phyloP scores from a whole-genome alignment of 2,113 vertebrate genomes.

The Aegithalos caudatus region DNA sequence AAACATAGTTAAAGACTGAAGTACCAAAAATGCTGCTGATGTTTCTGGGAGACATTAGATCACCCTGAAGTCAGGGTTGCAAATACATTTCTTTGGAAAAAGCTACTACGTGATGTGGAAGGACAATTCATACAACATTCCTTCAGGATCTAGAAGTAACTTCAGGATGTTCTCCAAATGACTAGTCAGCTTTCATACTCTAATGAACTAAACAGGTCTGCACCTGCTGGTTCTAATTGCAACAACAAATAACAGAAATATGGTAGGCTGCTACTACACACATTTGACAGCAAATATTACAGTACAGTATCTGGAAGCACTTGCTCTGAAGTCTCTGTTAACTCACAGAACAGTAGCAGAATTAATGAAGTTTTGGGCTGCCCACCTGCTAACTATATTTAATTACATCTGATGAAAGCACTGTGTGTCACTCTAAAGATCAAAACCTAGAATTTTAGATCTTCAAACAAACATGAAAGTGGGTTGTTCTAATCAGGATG shows the following conservation, averaged over 20 bases:
- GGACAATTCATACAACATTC: not conserved
- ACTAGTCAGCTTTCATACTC: not conserved
- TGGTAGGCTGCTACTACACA: not conserved
- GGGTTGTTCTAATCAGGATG: slow-evolving; percentile 13
- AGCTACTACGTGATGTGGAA: not conserved
- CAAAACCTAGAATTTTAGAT: slow-evolving; percentile 33
- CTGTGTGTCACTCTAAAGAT: slow-evolving; percentile 28
- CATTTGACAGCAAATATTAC: not conserved
- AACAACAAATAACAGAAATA: not conserved
- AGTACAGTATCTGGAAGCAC: not conserved
- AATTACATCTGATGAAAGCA: slow-evolving; percentile 49
- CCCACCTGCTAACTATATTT: not conserved
- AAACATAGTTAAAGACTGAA: not conserved
- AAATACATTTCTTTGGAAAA: not conserved
- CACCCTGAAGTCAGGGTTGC: not conserved
- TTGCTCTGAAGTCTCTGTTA: slow-evolving; percentile 1
- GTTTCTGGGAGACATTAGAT: not conserved
- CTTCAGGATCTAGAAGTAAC: not conserved
- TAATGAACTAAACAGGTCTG: not conserved
- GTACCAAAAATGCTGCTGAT: not conserved
- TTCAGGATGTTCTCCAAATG: not conserved
- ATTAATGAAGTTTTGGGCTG: slow-evolving; percentile 22
- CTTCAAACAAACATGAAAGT: slow-evolving; percentile 22
- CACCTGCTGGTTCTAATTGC: not conserved
- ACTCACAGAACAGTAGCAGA: not conserved